Percentiles rank a stretch among this genome's conserved stretches.
These are phyloP conservation scores for Cephus spinipes DNA, from an alignment of 2,888 invertebrate species.

Conservation along the genomic window DNA sequence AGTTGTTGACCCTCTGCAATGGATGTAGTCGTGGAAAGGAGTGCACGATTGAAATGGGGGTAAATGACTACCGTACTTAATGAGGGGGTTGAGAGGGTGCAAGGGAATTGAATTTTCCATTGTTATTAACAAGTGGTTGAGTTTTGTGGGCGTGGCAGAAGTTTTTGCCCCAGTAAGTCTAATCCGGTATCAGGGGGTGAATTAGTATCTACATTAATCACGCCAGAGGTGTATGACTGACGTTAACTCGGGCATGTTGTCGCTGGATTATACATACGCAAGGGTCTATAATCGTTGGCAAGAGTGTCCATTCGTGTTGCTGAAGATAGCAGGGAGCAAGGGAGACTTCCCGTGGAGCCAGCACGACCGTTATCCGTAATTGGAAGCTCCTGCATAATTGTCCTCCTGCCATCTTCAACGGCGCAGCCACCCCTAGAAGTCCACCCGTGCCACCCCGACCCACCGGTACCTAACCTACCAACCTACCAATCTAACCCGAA, in stretches of 20 bases:
- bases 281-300: neutral
- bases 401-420: slow-evolving; percentile 31
- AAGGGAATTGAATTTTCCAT: neutral
- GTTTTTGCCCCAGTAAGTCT: neutral
- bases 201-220: neutral
- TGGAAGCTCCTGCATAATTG: slow-evolving; percentile 57
- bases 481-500: neutral
- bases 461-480: neutral
- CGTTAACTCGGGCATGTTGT: neutral
- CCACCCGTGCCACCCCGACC: neutral
- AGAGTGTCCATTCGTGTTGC: neutral
- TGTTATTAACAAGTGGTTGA: neutral
- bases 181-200: neutral
- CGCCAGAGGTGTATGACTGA: neutral
- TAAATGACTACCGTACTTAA: neutral
- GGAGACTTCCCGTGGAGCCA: neutral
- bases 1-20: neutral
- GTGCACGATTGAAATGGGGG: neutral
- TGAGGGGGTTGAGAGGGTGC: neutral
- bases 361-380: slow-evolving; percentile 49
- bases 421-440: neutral
- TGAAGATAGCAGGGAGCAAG: neutral
- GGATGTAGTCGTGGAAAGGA: neutral
- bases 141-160: neutral
- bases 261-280: neutral